phyloP scores from a whole-genome alignment of 2,888 invertebrate genomes.

The Tridacna crocea region DNA sequence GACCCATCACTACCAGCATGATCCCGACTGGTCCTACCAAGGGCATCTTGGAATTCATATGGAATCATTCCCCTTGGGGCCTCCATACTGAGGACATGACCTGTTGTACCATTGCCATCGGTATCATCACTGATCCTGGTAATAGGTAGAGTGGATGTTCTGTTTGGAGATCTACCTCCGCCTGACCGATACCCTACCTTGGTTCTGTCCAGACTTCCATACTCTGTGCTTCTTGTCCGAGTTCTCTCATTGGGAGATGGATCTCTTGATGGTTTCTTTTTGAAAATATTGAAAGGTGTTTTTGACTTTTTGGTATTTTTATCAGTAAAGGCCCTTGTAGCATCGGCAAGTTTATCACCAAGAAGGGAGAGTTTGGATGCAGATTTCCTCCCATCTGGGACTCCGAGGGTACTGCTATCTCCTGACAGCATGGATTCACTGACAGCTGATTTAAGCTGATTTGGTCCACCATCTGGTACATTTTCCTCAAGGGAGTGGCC shows the following conservation, averaged over 20 bases:
- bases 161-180: conserved; percentile 55
- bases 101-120: conserved; percentile 58
- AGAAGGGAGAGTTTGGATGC: conserved; percentile 76
- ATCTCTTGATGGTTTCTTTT: conserved; percentile 85
- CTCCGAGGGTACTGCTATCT: conserved; percentile 85
- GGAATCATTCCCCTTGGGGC: conserved; percentile 77
- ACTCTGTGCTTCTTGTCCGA: conserved; percentile 74
- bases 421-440: conserved; percentile 78
- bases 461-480: conserved; percentile 66
- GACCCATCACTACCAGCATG: conserved; percentile 74
- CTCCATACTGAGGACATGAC: conserved; percentile 70
- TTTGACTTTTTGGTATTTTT: conserved; percentile 84
- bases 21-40: conserved; percentile 68
- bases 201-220: conserved; percentile 74
- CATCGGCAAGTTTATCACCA: conserved; percentile 76
- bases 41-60: conserved; percentile 79
- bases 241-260: conserved; percentile 74
- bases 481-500: conserved; percentile 84
- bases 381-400: conserved; percentile 87
- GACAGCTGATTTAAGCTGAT: conserved; percentile 72
- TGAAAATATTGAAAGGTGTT: conserved; percentile 93
- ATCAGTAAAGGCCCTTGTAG: conserved; percentile 64
- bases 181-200: conserved; percentile 51
- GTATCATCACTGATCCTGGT: conserved; percentile 64
- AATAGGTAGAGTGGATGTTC: conserved; percentile 61